Base-by-base conservation (phyloP, 2,888 invertebrate species). In the Xestia rhomboidea region DNA sequence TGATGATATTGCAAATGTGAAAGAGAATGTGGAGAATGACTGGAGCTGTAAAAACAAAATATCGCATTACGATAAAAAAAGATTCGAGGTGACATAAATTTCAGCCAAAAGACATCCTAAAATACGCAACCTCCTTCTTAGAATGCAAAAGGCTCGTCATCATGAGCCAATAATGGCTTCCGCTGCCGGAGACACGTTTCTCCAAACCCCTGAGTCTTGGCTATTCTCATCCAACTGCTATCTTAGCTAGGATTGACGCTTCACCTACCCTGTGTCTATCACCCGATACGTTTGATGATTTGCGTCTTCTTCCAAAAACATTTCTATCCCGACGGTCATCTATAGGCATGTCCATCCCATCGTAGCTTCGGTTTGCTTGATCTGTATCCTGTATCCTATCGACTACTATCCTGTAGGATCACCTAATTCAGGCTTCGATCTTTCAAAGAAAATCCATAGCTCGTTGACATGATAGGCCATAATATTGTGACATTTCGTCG, bases 1-100 rank as follows among this genome's bases (percentile, higher is more conserved):
- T 89, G 84, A 81, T 76, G 79, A 67, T 81, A 69, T 73, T 79
- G 73, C 82, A 75, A 69, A 54, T 73, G 62, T 60, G 54, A 60
- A n/a, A n/a, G n/a, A n/a, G n/a, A n/a, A 15, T 38, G 57, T 41
- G 21, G 63, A 73, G 63, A 62, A 67, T 83, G 41, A 73, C 57
- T 76, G 71, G 34, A 46, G 21, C 51, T 64, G 68, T 83, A 69
- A 74, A 11, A 10, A 64, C 6, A 7, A 34, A 68, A 57, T 8
- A 24, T 68, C 24, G n/a, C 30, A 21, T 73, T 34, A 27, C 11
- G 54, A 30, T 60, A 30, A 49, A 57, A 54, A 54, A 5, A 73
- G 5, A 15, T 67, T 66, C 11, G 15, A 49, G 6, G 27, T 2
- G 5, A 24, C 0, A 51, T 30, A 68, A 18, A 60, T 34, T 27